Conservation (phyloP, 2,888 invertebrate species). For the Agonopterix arenella region DNA sequence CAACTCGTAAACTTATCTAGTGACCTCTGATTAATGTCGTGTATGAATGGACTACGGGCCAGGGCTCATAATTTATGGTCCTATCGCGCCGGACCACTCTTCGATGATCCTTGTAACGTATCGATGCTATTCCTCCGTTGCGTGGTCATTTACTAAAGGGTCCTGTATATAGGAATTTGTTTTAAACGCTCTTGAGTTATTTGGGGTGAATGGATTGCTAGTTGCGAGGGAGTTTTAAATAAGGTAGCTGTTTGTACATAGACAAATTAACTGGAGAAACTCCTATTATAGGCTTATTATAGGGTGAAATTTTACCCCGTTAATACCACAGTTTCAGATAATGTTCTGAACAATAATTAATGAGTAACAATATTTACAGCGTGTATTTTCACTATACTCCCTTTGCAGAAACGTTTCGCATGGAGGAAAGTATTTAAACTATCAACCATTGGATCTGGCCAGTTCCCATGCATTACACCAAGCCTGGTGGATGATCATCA, state of each 20-base stretch:
- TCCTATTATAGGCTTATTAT: no score
- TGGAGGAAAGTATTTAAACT: no score
- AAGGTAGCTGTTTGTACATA: neutral
- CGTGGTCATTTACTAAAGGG: constrained; percentile 31
- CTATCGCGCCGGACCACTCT: constrained; percentile 24
- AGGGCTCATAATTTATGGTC: constrained; percentile 15
- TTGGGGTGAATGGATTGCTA: neutral
- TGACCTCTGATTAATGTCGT: constrained; percentile 14
- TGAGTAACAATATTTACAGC: no score
- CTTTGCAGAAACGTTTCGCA: no score
- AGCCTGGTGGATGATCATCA: no score
- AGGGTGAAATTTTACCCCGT: no score
- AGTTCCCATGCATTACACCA: no score
- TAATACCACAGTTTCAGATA: no score
- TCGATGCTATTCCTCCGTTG: constrained; percentile 35
- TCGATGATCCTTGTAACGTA: constrained; percentile 47
- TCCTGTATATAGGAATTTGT: neutral
- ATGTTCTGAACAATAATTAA: no score
- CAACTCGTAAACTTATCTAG: constrained; percentile 4
- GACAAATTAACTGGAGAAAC: neutral
- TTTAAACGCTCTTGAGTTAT: neutral
- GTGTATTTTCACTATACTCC: no score
- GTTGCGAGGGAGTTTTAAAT: no score
- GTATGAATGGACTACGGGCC: constrained; percentile 12
- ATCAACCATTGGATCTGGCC: no score